These are phyloP conservation scores for Platysteira castanea DNA, from an alignment of 2,113 vertebrate species.

Conservation along the genomic window DNA sequence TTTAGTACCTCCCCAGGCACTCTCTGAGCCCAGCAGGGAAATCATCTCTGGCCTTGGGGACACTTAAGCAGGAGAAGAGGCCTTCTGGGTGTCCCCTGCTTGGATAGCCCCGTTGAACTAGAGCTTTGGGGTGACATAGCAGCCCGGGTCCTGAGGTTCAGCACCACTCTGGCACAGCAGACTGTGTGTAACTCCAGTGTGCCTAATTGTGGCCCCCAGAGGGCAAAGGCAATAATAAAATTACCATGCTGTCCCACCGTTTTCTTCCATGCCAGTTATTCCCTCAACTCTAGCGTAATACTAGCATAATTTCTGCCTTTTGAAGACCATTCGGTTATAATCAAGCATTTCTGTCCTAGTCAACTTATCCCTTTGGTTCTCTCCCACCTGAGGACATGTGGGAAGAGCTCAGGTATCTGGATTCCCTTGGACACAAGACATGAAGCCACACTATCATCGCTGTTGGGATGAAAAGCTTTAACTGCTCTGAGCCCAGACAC, in stretches of 20 bases:
- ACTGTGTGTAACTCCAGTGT: neutral
- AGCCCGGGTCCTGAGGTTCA: neutral
- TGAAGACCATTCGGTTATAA: neutral
- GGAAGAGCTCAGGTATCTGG: neutral
- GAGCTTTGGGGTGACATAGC: neutral
- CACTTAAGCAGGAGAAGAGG: neutral
- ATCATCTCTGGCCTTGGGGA: neutral
- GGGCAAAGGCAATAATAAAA: slow-evolving; percentile 18
- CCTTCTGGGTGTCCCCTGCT: neutral
- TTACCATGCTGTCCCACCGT: neutral
- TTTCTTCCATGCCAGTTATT: neutral
- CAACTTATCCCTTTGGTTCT: neutral
- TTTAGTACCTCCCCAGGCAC: neutral
- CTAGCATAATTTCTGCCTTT: neutral
- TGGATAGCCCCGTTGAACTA: neutral
- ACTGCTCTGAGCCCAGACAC: neutral
- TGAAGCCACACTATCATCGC: neutral
- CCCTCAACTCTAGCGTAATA: neutral
- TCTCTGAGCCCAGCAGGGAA: neutral
- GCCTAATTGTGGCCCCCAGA: neutral
- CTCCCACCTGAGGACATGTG: neutral
- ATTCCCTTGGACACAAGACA: neutral
- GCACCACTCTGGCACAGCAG: fast-evolving
- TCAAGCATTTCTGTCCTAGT: neutral
- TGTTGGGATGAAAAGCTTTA: neutral